Evolutionary conservation across 2,113 vertebrate species (phyloP).

Genomic region (Saguinus imperator): DNA sequence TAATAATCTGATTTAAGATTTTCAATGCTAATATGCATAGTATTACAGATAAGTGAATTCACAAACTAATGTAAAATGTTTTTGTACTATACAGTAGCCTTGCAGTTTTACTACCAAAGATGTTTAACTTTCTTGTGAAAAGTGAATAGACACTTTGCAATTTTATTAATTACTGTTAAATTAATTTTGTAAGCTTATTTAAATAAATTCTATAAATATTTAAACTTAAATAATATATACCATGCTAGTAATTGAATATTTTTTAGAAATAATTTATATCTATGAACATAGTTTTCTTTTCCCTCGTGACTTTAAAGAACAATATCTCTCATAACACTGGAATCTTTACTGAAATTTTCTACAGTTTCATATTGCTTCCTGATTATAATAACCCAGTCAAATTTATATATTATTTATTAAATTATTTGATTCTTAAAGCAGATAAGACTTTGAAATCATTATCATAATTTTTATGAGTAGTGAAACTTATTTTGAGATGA

Average conservation of each 20-base stretch:
- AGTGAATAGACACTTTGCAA: neutral
- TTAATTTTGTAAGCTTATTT: neutral
- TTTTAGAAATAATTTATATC: neutral
- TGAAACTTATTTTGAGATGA: neutral
- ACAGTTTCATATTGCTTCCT: neutral
- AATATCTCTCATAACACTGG: neutral
- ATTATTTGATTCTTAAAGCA: neutral
- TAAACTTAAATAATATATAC: neutral
- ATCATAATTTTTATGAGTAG: neutral
- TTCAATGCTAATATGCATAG: neutral
- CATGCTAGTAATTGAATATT: neutral
- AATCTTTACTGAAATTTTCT: neutral
- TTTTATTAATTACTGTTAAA: neutral
- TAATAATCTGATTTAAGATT: neutral
- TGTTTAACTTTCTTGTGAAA: neutral
- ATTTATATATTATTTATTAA: neutral
- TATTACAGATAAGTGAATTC: neutral
- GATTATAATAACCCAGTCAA: neutral
- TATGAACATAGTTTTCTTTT: neutral
- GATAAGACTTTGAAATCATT: neutral
- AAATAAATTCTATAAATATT: neutral
- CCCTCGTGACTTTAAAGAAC: neutral
- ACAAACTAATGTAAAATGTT: neutral
- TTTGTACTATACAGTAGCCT: neutral
- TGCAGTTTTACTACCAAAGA: neutral